Base-by-base conservation (phyloP, 2,113 vertebrate species). In the Capreolus pygargus region DNA sequence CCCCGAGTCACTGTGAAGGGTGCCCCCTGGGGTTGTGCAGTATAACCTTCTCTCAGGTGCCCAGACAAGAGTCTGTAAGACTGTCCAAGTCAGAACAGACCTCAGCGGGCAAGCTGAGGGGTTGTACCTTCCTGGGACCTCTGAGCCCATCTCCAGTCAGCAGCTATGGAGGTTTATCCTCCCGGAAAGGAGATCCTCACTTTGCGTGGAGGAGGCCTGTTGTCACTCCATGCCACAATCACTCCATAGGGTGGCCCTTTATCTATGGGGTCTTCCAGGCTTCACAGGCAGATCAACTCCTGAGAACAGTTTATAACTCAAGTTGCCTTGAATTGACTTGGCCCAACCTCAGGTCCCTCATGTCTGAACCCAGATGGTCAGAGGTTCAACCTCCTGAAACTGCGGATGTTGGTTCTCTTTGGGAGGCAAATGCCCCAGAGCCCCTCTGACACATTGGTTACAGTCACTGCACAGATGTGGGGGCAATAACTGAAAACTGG, bases 31-130 rank as follows among this genome's bases (percentile, higher is more conserved):
- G 30, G 60, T 1, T 1, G 19, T 33, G 39, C 36, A 3, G 5
- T 0, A 13, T 10, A 23, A 0, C 1, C 0, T 13, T 14, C 36
- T 60, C 57, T n/a, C 7, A 19, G 50, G 11, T 7, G 9, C n/a
- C 74, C 1, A 0, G 30, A 27, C 1, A 7, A 43, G 6, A 27
- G 10, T 23, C 39, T 12, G 30, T 47, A 15, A 6, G 9, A 3
- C 55, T 43, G 12, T 33, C 27, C 16, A 5, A 27, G 33, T 36
- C 23, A 19, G 43, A 43, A 5, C 5, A 39, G 67, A 25, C 36
- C 12, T 47, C 10, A 0, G 9, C 0, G 0, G 52, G 45, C 17
- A 14, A n/a, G n/a, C 12, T 6, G 10, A 47, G 10, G n/a, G 1
- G 17, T 25, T 33, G 45, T 36, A 52, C 43, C n/a, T 82, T n/a